These are phyloP conservation scores for Bos taurus DNA, from an alignment of 2,113 vertebrate genomes.

Conservation along the genomic window ARS-UCD2.0 NC_037329.1:32814501-32815000, in stretches of 20 bases:
- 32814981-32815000: neutral
- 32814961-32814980: neutral
- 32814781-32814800: neutral
- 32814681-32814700: neutral
- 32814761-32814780: neutral
- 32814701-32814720: neutral
- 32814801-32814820: neutral
- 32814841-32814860: neutral
- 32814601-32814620: slow-evolving; percentile 5
- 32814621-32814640: neutral
- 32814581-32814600: neutral
- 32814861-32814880: neutral
- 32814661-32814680: neutral
- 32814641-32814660: neutral
- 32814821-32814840: neutral
- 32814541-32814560: neutral
- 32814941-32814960: slow-evolving; percentile 8
- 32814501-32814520: neutral
- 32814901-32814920: neutral
- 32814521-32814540: neutral
- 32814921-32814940: neutral
- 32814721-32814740: neutral
- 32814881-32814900: neutral
- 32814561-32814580: neutral
- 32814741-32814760: neutral